Conservation (phyloP, 2,888 invertebrate genomes). For the Mamestra brassicae region DNA sequence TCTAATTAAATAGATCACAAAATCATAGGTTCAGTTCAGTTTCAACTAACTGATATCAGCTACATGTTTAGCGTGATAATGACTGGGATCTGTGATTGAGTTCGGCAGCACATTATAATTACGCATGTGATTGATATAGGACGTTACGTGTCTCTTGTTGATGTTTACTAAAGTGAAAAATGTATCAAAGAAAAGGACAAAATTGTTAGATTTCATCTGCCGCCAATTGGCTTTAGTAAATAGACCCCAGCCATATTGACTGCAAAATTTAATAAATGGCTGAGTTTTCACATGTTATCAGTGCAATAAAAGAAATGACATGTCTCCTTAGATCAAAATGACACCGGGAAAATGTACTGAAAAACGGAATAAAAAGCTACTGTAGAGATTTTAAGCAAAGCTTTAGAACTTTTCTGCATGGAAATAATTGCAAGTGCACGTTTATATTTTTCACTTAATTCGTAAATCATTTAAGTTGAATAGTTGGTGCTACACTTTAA, state of each 20-base stretch:
- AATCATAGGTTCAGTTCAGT: neutral
- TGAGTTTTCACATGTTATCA: no score
- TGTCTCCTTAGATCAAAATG: no score
- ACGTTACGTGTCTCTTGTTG: slow-evolving; percentile 26
- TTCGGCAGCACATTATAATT: slow-evolving; percentile 16
- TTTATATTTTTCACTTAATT: slow-evolving; percentile 13
- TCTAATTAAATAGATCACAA: neutral
- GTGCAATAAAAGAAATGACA: no score
- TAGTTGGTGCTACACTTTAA: slow-evolving; percentile 39
- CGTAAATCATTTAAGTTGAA: slow-evolving; percentile 33
- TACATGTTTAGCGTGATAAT: slow-evolving; percentile 14
- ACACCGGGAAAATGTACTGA: no score
- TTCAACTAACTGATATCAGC: slow-evolving; percentile 7
- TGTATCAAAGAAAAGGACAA: no score
- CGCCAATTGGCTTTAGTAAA: no score
- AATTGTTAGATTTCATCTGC: no score
- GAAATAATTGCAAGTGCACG: neutral
- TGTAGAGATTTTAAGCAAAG: neutral
- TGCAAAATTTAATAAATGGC: no score
- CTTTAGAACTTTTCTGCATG: no score
- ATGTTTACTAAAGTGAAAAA: no score
- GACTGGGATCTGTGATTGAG: slow-evolving; percentile 3
- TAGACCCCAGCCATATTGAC: no score
- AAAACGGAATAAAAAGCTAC: neutral
- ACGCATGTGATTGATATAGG: neutral